Percentiles rank a stretch among this genome's conserved stretches.
Conservation (phyloP, 2,888 invertebrate species). For the Zelleria hepariella region DNA sequence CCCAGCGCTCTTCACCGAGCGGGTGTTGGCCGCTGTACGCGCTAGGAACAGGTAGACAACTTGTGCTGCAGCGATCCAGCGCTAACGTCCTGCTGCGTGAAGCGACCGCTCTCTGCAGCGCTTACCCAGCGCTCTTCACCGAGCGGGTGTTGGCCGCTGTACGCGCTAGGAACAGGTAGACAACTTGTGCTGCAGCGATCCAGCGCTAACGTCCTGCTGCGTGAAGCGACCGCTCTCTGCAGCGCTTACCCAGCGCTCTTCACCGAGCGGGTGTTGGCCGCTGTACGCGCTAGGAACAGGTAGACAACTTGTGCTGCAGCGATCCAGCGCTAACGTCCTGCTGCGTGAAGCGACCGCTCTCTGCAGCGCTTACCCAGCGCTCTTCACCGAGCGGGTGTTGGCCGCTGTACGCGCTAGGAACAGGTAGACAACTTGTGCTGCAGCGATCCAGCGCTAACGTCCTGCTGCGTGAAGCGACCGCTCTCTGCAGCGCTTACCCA, state of each 20-base stretch:
- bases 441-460: no score
- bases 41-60: conserved; percentile 71
- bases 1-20: conserved; percentile 85
- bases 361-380: conserved; percentile 83
- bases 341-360: conserved; percentile 85
- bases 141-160: conserved; percentile 84
- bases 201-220: conserved; percentile 78
- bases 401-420: conserved; percentile 79
- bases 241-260: conserved; percentile 86
- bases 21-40: conserved; percentile 80
- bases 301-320: conserved; percentile 12
- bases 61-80: no score
- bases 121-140: conserved; percentile 84
- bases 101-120: conserved; percentile 84
- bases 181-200: no score
- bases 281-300: conserved; percentile 77
- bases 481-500: conserved; percentile 85
- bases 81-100: conserved; percentile 82
- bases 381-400: conserved; percentile 85
- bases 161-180: conserved; percentile 72
- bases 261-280: conserved; percentile 83
- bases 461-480: conserved; percentile 83
- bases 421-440: conserved; percentile 44
- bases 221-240: conserved; percentile 85
- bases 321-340: conserved; percentile 64